Evolutionary conservation across 2,113 vertebrate genomes (phyloP).

Genomic region (Urocitellus parryii): DNA sequence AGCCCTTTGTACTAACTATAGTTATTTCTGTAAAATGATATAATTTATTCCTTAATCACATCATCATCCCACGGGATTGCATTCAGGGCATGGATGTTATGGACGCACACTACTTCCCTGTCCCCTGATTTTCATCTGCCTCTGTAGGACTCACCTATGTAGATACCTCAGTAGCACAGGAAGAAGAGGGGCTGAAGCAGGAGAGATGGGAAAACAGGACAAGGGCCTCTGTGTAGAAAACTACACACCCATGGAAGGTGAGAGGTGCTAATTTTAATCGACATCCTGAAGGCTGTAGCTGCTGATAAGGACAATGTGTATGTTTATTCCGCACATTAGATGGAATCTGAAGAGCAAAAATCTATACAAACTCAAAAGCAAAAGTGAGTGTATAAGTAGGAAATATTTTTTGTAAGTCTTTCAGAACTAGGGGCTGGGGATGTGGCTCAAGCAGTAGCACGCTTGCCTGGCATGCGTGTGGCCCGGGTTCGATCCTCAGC

Average conservation of each 20-base stretch:
- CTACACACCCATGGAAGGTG: not conserved
- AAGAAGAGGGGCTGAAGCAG: not conserved
- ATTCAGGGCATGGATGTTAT: not conserved
- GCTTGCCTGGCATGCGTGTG: too few species aligned
- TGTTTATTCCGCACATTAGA: not conserved
- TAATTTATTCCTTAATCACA: not conserved
- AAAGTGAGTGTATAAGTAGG: not conserved
- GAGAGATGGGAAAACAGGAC: not conserved
- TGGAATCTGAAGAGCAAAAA: not conserved
- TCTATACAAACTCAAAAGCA: conserved; percentile 1
- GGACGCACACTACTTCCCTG: not conserved
- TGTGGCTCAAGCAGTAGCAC: too few species aligned
- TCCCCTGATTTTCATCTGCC: not conserved
- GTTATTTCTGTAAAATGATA: not conserved
- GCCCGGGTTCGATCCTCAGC: too few species aligned
- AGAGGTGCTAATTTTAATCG: not conserved
- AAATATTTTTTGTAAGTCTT: not conserved
- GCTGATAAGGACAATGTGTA: not conserved
- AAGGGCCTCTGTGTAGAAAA: not conserved
- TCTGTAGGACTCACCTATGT: not conserved
- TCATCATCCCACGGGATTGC: not conserved
- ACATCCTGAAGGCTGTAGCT: not conserved
- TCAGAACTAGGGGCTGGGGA: too few species aligned
- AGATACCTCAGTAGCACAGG: not conserved
- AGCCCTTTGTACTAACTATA: not conserved